A percentile compares a stretch with the other conserved stretches of the same genome.
Evolutionary conservation across 2,888 invertebrate genomes (phyloP).

Genomic region (Plemyria rubiginata): DNA sequence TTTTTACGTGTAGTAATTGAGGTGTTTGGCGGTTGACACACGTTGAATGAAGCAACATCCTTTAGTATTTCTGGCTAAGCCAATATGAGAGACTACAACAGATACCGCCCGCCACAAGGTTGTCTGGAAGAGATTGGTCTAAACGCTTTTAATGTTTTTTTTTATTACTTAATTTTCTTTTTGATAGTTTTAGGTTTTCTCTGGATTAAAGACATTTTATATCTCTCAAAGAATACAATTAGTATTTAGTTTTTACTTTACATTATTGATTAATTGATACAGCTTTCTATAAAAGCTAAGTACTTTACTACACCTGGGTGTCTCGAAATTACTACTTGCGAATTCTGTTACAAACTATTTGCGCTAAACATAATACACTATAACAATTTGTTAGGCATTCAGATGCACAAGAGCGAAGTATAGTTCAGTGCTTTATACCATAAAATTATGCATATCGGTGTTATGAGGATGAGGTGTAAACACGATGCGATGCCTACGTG

Average conservation of each 20-base stretch:
- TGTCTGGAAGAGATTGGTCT: not conserved
- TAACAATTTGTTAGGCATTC: conserved; percentile 21
- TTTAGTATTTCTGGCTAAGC: not conserved
- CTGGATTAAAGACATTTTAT: not conserved
- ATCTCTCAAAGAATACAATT: too few species aligned
- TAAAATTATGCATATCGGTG: conserved; percentile 43
- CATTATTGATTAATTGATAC: too few species aligned
- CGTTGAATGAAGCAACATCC: conserved; percentile 8
- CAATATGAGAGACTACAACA: conserved; percentile 2
- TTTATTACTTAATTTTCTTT: not conserved
- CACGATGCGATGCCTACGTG: conserved; percentile 51
- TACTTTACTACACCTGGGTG: not conserved
- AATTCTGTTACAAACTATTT: conserved; percentile 9
- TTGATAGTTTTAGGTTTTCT: too few species aligned
- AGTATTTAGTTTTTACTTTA: too few species aligned
- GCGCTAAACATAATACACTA: conserved; percentile 8
- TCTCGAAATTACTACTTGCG: not conserved
- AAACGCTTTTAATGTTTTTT: not conserved
- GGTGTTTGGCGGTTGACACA: conserved; percentile 11
- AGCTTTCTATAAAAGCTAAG: not conserved
- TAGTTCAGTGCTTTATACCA: conserved; percentile 30
- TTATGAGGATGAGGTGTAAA: conserved; percentile 54
- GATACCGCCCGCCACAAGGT: not conserved
- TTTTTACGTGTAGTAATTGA: conserved; percentile 18
- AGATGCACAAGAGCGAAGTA: conserved; percentile 14